These are phyloP conservation scores for Aptenodytes forsteri DNA, from an alignment of 2,113 vertebrate genomes.

Conservation along the genomic window DNA sequence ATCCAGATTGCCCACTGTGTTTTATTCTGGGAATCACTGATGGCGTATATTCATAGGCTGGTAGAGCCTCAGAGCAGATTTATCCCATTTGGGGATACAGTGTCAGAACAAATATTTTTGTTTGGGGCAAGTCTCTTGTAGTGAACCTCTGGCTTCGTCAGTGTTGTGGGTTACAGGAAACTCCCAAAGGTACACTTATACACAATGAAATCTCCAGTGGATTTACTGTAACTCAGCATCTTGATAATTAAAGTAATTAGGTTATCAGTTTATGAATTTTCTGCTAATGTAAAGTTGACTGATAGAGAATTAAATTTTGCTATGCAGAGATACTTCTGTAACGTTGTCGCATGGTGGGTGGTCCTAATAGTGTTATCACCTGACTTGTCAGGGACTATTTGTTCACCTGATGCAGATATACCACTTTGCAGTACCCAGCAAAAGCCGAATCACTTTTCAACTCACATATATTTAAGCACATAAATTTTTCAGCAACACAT, in stretches of 20 bases:
- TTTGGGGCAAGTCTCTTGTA: background rate
- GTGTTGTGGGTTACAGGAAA: background rate
- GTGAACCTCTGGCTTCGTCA: background rate
- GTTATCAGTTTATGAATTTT: background rate
- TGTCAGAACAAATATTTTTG: background rate
- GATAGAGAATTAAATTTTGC: background rate
- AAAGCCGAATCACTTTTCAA: background rate
- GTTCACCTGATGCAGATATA: background rate
- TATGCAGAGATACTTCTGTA: background rate
- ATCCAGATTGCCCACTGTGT: background rate
- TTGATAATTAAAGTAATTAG: background rate
- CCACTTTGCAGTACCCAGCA: accelerated
- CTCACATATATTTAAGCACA: background rate
- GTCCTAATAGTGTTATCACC: background rate
- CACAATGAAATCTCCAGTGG: background rate
- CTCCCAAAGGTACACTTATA: background rate
- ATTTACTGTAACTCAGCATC: background rate
- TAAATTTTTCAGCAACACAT: background rate
- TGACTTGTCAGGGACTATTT: background rate
- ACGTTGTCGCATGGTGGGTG: background rate
- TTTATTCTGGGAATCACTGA: background rate
- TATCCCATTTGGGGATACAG: background rate
- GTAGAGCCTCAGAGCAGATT: background rate
- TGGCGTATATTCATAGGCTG: background rate
- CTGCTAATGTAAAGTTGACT: background rate